Evolutionary conservation across 1,140 invertebrate species (phyloP), one percentile per base, ranked within the genome.

Genomic region (Meteorus sp.): DNA sequence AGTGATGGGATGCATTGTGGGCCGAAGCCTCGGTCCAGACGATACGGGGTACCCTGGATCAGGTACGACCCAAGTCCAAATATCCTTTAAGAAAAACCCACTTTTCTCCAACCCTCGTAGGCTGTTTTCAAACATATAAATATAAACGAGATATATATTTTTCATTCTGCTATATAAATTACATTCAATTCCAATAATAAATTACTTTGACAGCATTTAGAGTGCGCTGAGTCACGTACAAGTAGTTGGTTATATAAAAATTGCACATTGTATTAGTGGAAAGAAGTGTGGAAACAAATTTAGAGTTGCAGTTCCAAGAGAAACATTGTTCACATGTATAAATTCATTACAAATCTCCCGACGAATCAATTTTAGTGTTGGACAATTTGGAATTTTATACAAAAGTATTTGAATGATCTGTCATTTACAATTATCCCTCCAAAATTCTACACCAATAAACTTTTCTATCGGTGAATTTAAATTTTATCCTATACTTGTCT

Each of bases 11-110:
- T 77, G 76, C 75, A 75, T 76, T 76, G 70, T 70, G 74, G 74
- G 73, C 73, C 73, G 73, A 74, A 75, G 73, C 75, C 72, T 76
- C 70, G 75, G 76, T 75, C 72, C 75, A 75, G 72, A 75, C 75
- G 72, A 78, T 77, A 77, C 74, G 61, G 73, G 75, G 72, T 76
- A 78, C 71, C 74, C 76, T 76, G 74, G 75, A 78, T 75, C 76
- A 78, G 76, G 76, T 78, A 78, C 72, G 76, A 77, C 73, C 75
- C 76, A 78, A 69, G 74, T 68, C 71, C n/a, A n/a, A n/a, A 75
- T 73, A 73, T 74, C 70, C 70, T 69, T 70, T 72, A 70, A 75
- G 9, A 39, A 68, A 69, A n/a, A n/a, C n/a, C n/a, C n/a, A n/a
- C n/a, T n/a, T n/a, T n/a, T 63, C 75, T 77, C 45, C 68, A 73